Evolutionary conservation across 2,113 vertebrate genomes (phyloP), one percentile per base, ranked within the genome.

Genomic region (Chaenocephalus aceratus): DNA sequence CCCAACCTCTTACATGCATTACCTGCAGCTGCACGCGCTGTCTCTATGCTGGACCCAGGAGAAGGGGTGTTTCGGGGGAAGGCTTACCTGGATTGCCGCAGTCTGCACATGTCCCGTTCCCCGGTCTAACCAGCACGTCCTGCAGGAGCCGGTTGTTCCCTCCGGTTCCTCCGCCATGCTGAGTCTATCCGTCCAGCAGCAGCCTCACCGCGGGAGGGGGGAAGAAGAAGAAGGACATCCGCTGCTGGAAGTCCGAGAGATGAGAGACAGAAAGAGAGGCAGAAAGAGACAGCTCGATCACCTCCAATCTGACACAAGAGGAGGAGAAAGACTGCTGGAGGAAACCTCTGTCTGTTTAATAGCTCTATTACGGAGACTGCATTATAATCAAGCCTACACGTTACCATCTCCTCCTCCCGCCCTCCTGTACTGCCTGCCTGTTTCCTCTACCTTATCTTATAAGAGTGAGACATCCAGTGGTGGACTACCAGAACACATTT

Each of bases 21-120:
- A 7, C 63, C 36, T 51, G 23, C 58, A 16, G 45, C 34, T 23
- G 26, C 80, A 30, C 12, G 65, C 66, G 6, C 48, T 8, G 44
- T 2, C 44, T 64, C 30, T 57, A 41, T 1, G 46, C 5, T 41
- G 36, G 36, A 7, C 7, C 36, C 36, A 7, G 36, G 36, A 41
- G 6, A 6, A 5, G 36, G 36, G 36, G 7, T 41, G 7, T 41
- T 41, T 41, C 36, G 57, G 13, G 10, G 49, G 8, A 1, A 52
- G 8, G 0, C 59, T 56, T 84, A 94, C 93, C 93, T 93, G 93
- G 90, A 60, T 93, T 94, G 84, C 91, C 93, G 93, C 93, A 94
- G 90, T 94, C 92, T 16, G 91, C 92, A 63, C 93, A 94, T 63
- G 79, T 83, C 9, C 85, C 91, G 87, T 94, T 93, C 49, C 86